Base-by-base conservation (phyloP, 92 coral and sea anemone genomes). In the Metridium senile region DNA sequence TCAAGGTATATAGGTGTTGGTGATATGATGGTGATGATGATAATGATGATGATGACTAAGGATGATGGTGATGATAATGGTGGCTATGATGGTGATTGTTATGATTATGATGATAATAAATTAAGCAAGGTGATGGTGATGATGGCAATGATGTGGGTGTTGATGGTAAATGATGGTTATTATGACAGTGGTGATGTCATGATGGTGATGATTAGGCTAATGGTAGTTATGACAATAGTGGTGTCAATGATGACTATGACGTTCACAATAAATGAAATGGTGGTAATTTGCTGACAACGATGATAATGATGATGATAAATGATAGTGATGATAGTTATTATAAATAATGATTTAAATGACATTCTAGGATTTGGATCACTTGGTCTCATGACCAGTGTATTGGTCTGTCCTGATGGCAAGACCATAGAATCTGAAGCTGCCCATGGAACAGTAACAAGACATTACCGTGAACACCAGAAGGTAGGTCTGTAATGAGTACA, bases 391-490 rank as follows among this genome's bases (percentile, higher is more conserved):
- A 95, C 97, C 32, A 95, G 99, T 83, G 99, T 95, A 0, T 81
- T 95, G 62, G 96, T 95, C 20, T 95, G 97, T 70, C 96, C 97
- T 58, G 99, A 95, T 67, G 99, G 99, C 0, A 95, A 92, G 82
- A 95, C 99, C 21, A 92, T 95, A 39, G 99, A 95, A 69, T 89
- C 99, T 11, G 99, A 95, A 70, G 99, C 99, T 23, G 99, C 99
- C 11, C 99, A 95, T 78, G 99, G 99, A 33, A 95, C 99, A 31
- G 99, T 95, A 19, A 95, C 99, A 16, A 92, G 99, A 69, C 99
- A 95, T 74, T 95, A 89, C 89, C 82, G 99, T 26, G 97, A 95
- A 62, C 86, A 80, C 47, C 99, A 95, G 70, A 95, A 95, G 97
- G 99, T 90, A 9, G 25, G 66, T 23, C n/a, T 10, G 23, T 9